Evolutionary conservation across 2,888 invertebrate species (phyloP).

Genomic region (Hylaea fasciaria): DNA sequence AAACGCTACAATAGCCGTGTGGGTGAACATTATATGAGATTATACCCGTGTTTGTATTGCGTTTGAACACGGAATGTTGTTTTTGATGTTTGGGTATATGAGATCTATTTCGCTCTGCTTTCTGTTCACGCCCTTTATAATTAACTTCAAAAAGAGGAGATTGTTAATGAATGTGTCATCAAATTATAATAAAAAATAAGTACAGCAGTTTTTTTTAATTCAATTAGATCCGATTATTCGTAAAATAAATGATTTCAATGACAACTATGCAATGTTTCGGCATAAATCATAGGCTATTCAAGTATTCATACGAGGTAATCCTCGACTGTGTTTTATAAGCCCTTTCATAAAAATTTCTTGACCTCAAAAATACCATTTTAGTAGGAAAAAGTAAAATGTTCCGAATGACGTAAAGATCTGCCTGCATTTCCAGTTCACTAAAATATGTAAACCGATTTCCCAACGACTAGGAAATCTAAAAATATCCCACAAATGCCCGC

Average conservation of each 20-base stretch:
- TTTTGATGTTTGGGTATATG: neutral
- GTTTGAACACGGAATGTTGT: slow-evolving; percentile 20
- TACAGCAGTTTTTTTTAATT: no score
- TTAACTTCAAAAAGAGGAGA: no score
- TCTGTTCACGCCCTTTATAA: no score
- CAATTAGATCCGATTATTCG: no score
- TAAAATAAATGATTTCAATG: no score
- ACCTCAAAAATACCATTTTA: neutral
- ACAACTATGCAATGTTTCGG: no score
- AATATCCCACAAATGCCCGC: slow-evolving; percentile 40
- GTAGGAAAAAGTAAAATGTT: neutral
- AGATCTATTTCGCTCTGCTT: neutral
- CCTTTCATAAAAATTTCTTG: no score
- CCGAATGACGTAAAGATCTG: neutral
- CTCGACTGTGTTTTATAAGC: neutral
- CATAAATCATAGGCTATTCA: neutral
- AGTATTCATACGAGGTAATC: neutral
- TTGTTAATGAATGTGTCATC: no score
- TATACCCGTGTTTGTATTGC: slow-evolving; percentile 16
- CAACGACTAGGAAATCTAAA: slow-evolving; percentile 31
- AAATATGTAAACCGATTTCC: slow-evolving; percentile 12
- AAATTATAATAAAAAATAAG: no score
- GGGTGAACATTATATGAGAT: slow-evolving; percentile 18
- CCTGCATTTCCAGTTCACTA: slow-evolving; percentile 2
- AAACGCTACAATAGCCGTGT: slow-evolving; percentile 15